phyloP scores from a whole-genome alignment of 2,113 vertebrate species.

The Elephantulus edwardii region DNA sequence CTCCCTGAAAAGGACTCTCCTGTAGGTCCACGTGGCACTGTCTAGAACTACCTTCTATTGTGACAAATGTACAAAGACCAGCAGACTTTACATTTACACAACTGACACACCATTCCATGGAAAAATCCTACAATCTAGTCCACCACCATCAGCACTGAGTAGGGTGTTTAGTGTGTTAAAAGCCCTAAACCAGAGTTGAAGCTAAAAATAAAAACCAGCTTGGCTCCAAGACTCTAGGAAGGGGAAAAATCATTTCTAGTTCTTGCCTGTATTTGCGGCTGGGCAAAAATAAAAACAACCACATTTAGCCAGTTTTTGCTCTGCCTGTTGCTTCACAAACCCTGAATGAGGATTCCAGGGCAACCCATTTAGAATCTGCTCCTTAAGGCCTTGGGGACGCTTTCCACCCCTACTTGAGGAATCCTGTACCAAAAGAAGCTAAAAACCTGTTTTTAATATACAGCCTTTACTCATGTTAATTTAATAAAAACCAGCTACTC shows the following conservation, averaged over 20 bases:
- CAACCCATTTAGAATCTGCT: neutral
- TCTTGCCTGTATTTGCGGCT: conserved; percentile 65
- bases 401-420: neutral
- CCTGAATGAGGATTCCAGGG: conserved; percentile 40
- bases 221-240: conserved; percentile 50
- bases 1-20: neutral
- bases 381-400: conserved; percentile 14
- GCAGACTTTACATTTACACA: conserved; percentile 1
- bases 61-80: conserved; percentile 24
- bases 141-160: neutral
- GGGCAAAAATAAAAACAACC: conserved; percentile 76
- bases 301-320: conserved; percentile 60
- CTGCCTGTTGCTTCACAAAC: conserved; percentile 14
- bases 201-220: conserved; percentile 55
- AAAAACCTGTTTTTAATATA: neutral
- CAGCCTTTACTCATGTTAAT: neutral
- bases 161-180: conserved; percentile 28
- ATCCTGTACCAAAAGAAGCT: neutral
- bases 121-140: neutral
- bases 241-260: conserved; percentile 64
- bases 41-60: conserved; percentile 39
- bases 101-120: neutral
- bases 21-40: conserved; percentile 1
- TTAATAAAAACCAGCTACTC: neutral
- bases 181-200: conserved; percentile 38